Percentiles rank a stretch among this genome's conserved stretches.
Evolutionary conservation across 2,113 vertebrate genomes (phyloP).

Genomic region (Diglossa brunneiventris): DNA sequence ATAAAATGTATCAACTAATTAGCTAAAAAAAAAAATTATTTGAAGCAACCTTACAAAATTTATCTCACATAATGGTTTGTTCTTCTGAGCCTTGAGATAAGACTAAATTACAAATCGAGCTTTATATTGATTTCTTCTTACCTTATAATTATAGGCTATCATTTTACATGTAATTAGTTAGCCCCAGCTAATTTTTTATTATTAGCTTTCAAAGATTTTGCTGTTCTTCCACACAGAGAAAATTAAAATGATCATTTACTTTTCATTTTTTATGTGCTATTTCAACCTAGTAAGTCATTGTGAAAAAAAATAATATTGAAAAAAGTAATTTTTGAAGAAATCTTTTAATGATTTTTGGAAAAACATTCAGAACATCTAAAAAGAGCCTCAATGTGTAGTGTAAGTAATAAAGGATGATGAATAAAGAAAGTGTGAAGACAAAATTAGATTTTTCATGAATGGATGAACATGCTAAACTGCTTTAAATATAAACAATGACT

Average conservation of each 20-base stretch:
- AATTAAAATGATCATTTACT: not conserved
- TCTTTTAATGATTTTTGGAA: not conserved
- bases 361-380: not conserved
- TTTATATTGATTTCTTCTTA: not conserved
- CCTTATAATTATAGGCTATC: not conserved
- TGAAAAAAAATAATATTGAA: not conserved
- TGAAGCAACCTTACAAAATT: not conserved
- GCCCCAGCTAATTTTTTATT: not conserved
- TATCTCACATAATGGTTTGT: not conserved
- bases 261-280: not conserved
- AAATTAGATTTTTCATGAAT: not conserved
- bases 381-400: not conserved
- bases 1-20: not conserved
- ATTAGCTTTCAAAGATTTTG: conserved; percentile 11
- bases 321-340: not conserved
- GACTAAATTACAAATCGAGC: not conserved
- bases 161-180: not conserved
- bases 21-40: not conserved
- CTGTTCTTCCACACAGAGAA: not conserved
- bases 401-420: not conserved
- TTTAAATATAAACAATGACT: not conserved
- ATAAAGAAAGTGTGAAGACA: not conserved
- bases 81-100: not conserved
- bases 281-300: not conserved
- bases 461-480: not conserved